Evolutionary conservation across 2,888 invertebrate genomes (phyloP).

Genomic region (Acronicta alni): DNA sequence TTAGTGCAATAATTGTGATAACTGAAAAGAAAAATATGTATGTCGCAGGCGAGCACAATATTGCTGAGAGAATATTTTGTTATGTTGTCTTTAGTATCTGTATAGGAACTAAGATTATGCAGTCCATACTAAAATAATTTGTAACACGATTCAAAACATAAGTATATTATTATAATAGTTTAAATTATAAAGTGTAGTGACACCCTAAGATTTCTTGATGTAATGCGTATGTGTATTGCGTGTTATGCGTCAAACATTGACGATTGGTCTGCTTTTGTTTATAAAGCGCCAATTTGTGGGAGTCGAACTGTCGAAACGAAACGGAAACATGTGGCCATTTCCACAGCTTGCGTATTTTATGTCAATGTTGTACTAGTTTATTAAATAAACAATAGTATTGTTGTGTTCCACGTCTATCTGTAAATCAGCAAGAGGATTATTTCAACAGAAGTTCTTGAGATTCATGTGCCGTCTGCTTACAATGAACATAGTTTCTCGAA

Average conservation of each 20-base stretch:
- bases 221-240: background rate
- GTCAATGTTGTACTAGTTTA: slow-evolving; percentile 5
- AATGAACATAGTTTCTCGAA: background rate
- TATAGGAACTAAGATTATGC: too few relatives aligned
- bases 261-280: slow-evolving; percentile 15
- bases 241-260: slow-evolving; percentile 8
- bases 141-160: too few relatives aligned
- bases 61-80: too few relatives aligned
- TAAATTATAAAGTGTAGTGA: background rate
- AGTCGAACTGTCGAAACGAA: slow-evolving; percentile 3
- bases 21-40: too few relatives aligned
- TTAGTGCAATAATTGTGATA: too few relatives aligned
- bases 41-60: too few relatives aligned
- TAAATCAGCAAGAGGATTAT: slow-evolving; percentile 8
- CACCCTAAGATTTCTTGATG: too few relatives aligned
- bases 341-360: slow-evolving; percentile 2
- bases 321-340: background rate
- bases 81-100: too few relatives aligned
- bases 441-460: background rate
- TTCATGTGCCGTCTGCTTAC: background rate
- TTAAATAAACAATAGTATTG: slow-evolving; percentile 21
- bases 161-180: too few relatives aligned
- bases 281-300: slow-evolving; percentile 1
- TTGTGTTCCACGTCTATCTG: slow-evolving; percentile 1
- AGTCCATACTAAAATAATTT: too few relatives aligned